These are phyloP conservation scores for Oxytorus armatus DNA, from an alignment of 2,888 invertebrate genomes.

Conservation along the genomic window DNA sequence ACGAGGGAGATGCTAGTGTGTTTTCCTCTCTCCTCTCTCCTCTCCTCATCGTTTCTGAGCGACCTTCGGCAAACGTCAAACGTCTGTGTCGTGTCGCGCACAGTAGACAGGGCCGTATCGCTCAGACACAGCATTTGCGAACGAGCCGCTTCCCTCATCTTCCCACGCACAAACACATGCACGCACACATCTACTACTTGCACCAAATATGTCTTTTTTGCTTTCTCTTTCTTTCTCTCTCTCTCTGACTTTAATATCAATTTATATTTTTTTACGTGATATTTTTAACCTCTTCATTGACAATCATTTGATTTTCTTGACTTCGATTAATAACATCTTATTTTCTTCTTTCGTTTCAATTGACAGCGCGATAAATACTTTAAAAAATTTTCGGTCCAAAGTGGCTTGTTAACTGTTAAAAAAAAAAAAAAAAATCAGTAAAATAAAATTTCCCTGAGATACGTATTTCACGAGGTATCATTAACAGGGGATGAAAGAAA, in stretches of 20 bases:
- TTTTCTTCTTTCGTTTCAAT: too few species aligned
- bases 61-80: slow-evolving; percentile 84
- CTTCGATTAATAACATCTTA: too few species aligned
- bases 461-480: neutral
- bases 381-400: too few species aligned
- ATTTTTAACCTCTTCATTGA: neutral
- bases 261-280: neutral
- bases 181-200: slow-evolving; percentile 30
- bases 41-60: slow-evolving; percentile 71
- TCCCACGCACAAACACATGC: too few species aligned
- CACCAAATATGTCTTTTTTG: slow-evolving; percentile 34
- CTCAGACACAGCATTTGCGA: slow-evolving; percentile 52
- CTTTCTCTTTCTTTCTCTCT: slow-evolving; percentile 24
- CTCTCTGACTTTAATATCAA: neutral
- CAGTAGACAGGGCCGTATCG: slow-evolving; percentile 78
- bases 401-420: too few species aligned
- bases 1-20: slow-evolving; percentile 58
- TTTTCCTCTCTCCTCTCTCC: slow-evolving; percentile 24
- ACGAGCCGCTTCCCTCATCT: slow-evolving; percentile 42
- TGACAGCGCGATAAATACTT: too few species aligned
- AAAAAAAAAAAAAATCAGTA: too few species aligned
- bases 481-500: neutral
- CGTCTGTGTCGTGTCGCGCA: slow-evolving; percentile 77
- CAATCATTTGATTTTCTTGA: neutral
- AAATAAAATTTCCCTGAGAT: too few species aligned